These are phyloP conservation scores for Drosophila serrata DNA, from an alignment of 1,140 invertebrate species.

Conservation along the genomic window DNA sequence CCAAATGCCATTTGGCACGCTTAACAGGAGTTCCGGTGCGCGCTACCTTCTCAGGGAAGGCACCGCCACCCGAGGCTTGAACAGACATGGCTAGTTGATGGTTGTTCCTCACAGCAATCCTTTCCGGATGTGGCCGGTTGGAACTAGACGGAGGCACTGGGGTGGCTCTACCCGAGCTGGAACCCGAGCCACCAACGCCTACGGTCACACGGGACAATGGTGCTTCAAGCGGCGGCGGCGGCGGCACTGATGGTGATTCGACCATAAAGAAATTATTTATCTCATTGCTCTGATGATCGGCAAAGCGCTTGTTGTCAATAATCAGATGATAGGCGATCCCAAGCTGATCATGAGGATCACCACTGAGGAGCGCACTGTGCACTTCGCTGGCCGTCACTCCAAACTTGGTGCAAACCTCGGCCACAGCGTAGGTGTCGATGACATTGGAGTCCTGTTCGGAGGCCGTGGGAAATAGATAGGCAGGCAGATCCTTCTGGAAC, in stretches of 20 bases:
- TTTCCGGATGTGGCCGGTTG: conserved; percentile 95
- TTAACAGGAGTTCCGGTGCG: conserved; percentile 91
- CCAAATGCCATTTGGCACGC: conserved; percentile 99
- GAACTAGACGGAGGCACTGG: conserved; percentile 49
- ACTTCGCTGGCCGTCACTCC: conserved; percentile 97
- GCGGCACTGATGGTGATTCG: conserved; percentile 93
- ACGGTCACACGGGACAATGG: conserved; percentile 33
- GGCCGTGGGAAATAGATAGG: conserved; percentile 98
- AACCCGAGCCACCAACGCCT: conserved; percentile 43
- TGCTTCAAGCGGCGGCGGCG: conserved; percentile 89
- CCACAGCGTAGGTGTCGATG: conserved; percentile 97
- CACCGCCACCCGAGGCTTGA: conserved; percentile 70
- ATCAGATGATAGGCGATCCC: conserved; percentile 99
- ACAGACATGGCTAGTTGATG: conserved; percentile 85
- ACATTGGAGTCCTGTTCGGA: conserved; percentile 98
- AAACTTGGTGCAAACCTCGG: conserved; percentile 98
- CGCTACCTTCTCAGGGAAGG: conserved; percentile 76
- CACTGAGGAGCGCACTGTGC: conserved; percentile 95
- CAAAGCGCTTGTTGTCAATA: conserved; percentile 99
- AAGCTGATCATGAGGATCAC: conserved; percentile 99
- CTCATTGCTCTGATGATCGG: conserved; percentile 93
- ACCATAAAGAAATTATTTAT: conserved; percentile 98
- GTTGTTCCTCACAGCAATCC: conserved; percentile 93
- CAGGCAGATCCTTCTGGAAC: conserved; percentile 98
- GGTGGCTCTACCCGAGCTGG: conserved; percentile 70